These are phyloP conservation scores for Crotophaga sulcirostris DNA, from an alignment of 2,113 vertebrate genomes.

Conservation along the genomic window DNA sequence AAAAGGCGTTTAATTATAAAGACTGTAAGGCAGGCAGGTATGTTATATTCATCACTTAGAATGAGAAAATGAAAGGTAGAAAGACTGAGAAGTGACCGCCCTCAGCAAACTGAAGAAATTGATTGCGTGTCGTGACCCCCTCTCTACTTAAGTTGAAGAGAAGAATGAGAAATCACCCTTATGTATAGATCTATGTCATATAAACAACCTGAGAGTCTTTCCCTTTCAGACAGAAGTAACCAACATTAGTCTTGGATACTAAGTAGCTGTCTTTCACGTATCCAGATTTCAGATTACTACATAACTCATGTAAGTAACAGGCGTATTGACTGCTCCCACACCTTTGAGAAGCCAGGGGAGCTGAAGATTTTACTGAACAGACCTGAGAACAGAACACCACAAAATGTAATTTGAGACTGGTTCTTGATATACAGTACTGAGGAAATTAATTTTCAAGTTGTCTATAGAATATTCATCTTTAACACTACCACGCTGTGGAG, in stretches of 20 bases:
- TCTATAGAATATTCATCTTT: not conserved
- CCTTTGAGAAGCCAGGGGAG: not conserved
- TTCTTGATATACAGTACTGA: not conserved
- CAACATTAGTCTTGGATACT: not conserved
- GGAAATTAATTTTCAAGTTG: not conserved
- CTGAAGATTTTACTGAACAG: not conserved
- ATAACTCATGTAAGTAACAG: not conserved
- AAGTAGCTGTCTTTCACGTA: not conserved
- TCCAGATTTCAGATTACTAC: not conserved
- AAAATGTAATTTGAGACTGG: not conserved
- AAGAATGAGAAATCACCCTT: not conserved
- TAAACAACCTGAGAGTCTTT: not conserved
- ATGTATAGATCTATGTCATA: not conserved
- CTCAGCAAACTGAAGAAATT: not conserved
- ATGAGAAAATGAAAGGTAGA: not conserved
- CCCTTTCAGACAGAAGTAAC: not conserved
- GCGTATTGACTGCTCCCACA: not conserved
- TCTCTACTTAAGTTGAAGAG: not conserved
- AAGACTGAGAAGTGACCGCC: not conserved
- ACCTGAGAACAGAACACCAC: not conserved
- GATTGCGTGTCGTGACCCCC: not conserved
- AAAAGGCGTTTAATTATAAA: not conserved
- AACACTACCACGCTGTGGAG: not conserved
- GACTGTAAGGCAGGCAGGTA: not conserved
- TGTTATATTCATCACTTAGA: not conserved